Conservation (phyloP, 2,113 vertebrate species). For the Synchiropus splendidus region DNA sequence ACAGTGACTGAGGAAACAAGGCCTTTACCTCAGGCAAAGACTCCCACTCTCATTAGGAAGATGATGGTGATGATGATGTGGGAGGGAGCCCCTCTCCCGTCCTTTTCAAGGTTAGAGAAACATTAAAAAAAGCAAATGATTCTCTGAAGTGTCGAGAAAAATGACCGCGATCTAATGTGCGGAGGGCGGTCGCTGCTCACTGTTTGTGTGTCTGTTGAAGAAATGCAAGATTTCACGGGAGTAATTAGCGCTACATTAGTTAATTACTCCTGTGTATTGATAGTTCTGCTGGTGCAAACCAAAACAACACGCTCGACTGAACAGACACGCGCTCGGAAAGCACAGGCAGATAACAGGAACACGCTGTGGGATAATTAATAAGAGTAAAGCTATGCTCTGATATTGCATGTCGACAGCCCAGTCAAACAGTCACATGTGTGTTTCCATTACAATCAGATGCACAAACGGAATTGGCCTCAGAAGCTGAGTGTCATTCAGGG, state of each 20-base stretch:
- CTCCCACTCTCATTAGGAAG: conserved; percentile 65
- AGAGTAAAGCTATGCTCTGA: no score
- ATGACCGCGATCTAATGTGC: not conserved
- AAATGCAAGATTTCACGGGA: conserved; percentile 50
- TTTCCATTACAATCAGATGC: no score
- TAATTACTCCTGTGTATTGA: conserved; percentile 60
- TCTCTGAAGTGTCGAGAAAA: conserved; percentile 2
- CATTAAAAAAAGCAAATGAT: conserved; percentile 26
- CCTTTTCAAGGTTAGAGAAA: conserved; percentile 62
- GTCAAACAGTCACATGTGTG: no score
- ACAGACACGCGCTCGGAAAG: conserved; percentile 14
- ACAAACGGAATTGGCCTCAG: no score
- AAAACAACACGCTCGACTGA: conserved; percentile 40
- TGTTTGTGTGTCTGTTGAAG: conserved; percentile 14
- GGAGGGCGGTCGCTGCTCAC: not conserved
- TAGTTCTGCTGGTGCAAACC: conserved; percentile 39
- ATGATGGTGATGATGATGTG: conserved; percentile 51
- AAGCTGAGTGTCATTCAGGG: no score
- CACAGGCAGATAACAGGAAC: conserved; percentile 17
- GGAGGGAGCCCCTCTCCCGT: conserved; percentile 47
- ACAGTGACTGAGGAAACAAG: conserved; percentile 38
- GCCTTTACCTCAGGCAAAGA: conserved; percentile 62
- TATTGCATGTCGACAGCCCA: no score
- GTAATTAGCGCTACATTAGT: conserved; percentile 55
- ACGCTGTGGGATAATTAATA: no score